These are phyloP conservation scores for Sciurus vulgaris DNA, from an alignment of 2,797 vertebrate genomes.

Conservation along the genomic window DNA sequence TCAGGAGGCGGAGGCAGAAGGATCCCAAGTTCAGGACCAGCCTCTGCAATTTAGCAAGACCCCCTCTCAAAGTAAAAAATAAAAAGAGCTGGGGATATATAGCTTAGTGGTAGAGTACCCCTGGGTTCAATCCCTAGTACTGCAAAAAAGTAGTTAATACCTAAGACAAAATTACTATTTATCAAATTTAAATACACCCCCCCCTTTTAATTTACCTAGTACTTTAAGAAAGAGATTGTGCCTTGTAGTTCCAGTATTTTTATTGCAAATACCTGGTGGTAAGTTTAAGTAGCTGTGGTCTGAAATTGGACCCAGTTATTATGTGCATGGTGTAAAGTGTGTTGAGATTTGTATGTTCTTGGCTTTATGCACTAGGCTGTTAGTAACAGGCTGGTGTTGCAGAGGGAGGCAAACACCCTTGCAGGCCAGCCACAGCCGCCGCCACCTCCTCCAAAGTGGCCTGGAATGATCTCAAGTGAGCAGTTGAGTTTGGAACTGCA, in stretches of 20 bases:
- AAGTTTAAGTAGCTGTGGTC: conserved; percentile 66
- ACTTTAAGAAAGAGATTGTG: neutral
- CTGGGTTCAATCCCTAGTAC: neutral
- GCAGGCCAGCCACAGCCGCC: conserved; percentile 90
- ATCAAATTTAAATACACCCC: neutral
- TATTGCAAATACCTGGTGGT: conserved; percentile 25
- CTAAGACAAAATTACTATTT: neutral
- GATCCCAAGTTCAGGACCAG: neutral
- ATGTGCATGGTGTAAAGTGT: conserved; percentile 69
- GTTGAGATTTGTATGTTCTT: conserved; percentile 88
- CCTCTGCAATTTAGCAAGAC: neutral
- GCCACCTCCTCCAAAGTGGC: conserved; percentile 91
- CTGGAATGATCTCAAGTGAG: conserved; percentile 95
- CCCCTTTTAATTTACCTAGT: neutral
- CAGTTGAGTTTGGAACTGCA: conserved; percentile 98
- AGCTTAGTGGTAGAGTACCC: neutral
- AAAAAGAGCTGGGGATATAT: too few relatives aligned
- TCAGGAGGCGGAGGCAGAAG: neutral
- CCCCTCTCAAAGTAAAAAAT: too few relatives aligned
- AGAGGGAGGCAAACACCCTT: conserved; percentile 94
- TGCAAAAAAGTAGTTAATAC: neutral
- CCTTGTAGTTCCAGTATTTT: conserved; percentile 42
- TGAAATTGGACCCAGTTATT: conserved; percentile 60
- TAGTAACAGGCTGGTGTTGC: conserved; percentile 95
- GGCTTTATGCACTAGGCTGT: conserved; percentile 92